phyloP scores from a whole-genome alignment of 2,888 invertebrate genomes.

The Ischnura elegans region DNA sequence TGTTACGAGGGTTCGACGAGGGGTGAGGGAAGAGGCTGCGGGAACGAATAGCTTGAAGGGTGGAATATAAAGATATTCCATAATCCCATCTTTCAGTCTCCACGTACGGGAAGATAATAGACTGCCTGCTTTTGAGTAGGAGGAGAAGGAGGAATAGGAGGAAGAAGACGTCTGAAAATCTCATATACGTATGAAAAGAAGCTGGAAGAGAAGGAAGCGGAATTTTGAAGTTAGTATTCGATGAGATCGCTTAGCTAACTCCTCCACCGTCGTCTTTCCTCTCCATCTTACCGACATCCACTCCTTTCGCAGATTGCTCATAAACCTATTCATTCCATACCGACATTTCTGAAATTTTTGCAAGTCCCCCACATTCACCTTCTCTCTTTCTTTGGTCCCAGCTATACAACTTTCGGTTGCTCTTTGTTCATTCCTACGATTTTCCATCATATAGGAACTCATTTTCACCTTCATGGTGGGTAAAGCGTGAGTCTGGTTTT shows the following conservation, averaged over 20 bases:
- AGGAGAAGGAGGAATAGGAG: neutral
- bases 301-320: no score
- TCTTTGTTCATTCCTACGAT: neutral
- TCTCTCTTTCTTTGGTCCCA: neutral
- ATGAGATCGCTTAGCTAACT: conserved; percentile 12
- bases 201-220: conserved; percentile 47
- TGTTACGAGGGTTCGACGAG: neutral
- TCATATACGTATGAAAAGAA: neutral
- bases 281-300: neutral
- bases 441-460: neutral
- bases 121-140: conserved; percentile 52
- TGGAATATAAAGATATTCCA: conserved; percentile 24
- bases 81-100: conserved; percentile 55
- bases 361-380: neutral
- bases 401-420: neutral
- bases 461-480: neutral
- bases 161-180: conserved; percentile 1
- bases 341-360: no score
- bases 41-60: neutral
- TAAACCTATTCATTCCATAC: no score
- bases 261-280: neutral
- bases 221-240: conserved; percentile 45
- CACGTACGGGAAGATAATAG: conserved; percentile 34
- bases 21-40: neutral
- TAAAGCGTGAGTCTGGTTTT: neutral